Evolutionary conservation across 2,113 vertebrate genomes (phyloP).

Genomic region (Channa maculata): DNA sequence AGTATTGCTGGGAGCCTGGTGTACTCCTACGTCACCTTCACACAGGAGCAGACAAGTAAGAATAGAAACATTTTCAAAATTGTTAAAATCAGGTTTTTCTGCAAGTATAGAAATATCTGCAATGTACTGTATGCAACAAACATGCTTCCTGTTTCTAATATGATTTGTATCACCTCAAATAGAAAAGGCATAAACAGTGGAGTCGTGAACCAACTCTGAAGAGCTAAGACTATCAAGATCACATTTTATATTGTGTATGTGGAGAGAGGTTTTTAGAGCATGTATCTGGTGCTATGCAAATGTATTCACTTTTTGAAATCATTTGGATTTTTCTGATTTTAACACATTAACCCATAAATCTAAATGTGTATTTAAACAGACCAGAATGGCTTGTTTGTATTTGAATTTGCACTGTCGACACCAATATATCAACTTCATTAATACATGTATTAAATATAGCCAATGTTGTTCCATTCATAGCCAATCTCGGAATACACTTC

Average conservation of each 20-base stretch:
- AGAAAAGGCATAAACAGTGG: slow-evolving; percentile 67
- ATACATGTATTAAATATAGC: slow-evolving; percentile 74
- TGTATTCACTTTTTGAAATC: background rate
- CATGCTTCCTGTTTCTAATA: slow-evolving; percentile 5
- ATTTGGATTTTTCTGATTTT: too few species aligned
- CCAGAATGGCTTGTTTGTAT: too few species aligned
- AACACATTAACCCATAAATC: too few species aligned
- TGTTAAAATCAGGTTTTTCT: background rate
- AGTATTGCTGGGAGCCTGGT: slow-evolving; percentile 97
- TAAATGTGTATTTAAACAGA: background rate
- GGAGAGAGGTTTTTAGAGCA: background rate
- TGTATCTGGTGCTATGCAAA: too few species aligned
- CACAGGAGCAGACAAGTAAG: slow-evolving; percentile 90
- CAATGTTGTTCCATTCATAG: slow-evolving; percentile 59
- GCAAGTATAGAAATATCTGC: too few species aligned
- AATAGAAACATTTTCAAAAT: slow-evolving; percentile 55
- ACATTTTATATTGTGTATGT: background rate
- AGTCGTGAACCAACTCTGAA: background rate
- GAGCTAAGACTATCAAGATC: background rate
- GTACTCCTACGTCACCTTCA: slow-evolving; percentile 96
- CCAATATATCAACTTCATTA: slow-evolving; percentile 21
- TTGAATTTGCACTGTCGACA: too few species aligned
- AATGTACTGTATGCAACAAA: background rate
- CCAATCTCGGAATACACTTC: slow-evolving; percentile 68
- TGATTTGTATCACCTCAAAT: slow-evolving; percentile 47